Evolutionary conservation across 2,888 invertebrate genomes (phyloP).

Genomic region (Phalera bucephala): DNA sequence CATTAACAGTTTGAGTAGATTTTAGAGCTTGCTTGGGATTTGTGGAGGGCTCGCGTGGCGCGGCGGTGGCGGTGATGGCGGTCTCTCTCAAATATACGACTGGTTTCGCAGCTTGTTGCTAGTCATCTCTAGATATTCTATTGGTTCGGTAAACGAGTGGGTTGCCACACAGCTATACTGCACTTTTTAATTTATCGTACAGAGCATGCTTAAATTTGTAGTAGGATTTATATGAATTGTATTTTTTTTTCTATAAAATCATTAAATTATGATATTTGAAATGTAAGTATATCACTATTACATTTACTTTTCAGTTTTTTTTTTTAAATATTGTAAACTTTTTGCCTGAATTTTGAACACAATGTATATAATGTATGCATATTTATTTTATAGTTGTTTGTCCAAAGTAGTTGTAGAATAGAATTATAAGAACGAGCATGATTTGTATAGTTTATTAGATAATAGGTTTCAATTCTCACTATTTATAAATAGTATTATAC

Average conservation of each 20-base stretch:
- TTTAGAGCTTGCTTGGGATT: conserved; percentile 75
- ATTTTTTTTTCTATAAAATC: too few relatives aligned
- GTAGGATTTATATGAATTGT: too few relatives aligned
- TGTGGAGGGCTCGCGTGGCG: conserved; percentile 52
- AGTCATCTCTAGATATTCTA: conserved; percentile 27
- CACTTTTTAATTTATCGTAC: conserved; percentile 27
- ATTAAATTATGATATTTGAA: too few relatives aligned
- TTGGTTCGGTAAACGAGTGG: conserved; percentile 21
- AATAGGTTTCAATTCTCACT: background rate
- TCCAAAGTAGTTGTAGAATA: background rate
- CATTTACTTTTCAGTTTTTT: conserved; percentile 12
- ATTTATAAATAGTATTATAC: too few relatives aligned
- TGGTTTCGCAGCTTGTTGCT: conserved; percentile 32
- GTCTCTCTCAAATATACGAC: conserved; percentile 18
- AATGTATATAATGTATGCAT: conserved; percentile 3
- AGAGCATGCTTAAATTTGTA: conserved; percentile 32
- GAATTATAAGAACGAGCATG: conserved; percentile 4
- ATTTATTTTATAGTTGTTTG: background rate
- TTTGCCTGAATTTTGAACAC: conserved; percentile 19
- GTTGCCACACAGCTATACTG: conserved; percentile 17
- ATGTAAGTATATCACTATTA: conserved; percentile 5
- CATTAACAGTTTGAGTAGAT: conserved; percentile 63
- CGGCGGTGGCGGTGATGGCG: conserved; percentile 63
- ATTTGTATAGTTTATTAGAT: conserved; percentile 1
- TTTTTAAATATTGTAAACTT: conserved; percentile 21